These are phyloP conservation scores for Enteromius viviparus DNA, from an alignment of 2,797 vertebrate genomes.

Conservation along the genomic window DNA sequence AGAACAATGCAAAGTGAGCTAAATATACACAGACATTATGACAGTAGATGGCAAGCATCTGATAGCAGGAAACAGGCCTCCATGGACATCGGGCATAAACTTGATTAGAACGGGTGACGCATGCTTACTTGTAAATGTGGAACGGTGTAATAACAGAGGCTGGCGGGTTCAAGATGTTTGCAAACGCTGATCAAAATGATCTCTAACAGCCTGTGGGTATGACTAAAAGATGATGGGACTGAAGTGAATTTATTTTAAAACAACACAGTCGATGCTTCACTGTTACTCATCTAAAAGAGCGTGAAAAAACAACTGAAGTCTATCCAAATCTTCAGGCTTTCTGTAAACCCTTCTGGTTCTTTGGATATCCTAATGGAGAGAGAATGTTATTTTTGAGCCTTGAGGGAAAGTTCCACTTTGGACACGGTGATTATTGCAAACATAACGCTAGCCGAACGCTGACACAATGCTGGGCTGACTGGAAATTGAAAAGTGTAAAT, in stretches of 20 bases:
- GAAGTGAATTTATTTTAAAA: constrained; percentile 14
- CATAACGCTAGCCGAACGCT: constrained; percentile 62
- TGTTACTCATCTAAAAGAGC: constrained; percentile 16
- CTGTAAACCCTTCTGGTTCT: constrained; percentile 43
- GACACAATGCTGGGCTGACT: constrained; percentile 57
- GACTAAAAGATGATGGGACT: constrained; percentile 14
- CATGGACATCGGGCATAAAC: constrained; percentile 13
- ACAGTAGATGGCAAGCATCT: constrained; percentile 20
- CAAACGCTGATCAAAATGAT: constrained; percentile 13
- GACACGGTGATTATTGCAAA: constrained; percentile 56
- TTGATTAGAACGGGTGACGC: constrained; percentile 37
- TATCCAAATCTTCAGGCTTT: constrained; percentile 2
- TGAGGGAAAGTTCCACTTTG: constrained; percentile 76
- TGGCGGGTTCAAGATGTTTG: constrained; percentile 12
- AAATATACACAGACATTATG: constrained; percentile 44
- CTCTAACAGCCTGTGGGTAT: constrained; percentile 11
- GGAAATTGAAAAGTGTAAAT: constrained; percentile 71
- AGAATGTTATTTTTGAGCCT: constrained; percentile 60
- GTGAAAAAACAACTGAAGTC: not conserved
- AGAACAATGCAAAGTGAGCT: constrained; percentile 48
- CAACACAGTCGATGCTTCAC: constrained; percentile 17
- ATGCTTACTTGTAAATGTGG: constrained; percentile 27
- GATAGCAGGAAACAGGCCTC: constrained; percentile 29
- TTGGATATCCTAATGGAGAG: constrained; percentile 60
- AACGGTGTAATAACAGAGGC: constrained; percentile 25